phyloP scores from a whole-genome alignment of 2,797 vertebrate species.

The Megaceryle alcyon region DNA sequence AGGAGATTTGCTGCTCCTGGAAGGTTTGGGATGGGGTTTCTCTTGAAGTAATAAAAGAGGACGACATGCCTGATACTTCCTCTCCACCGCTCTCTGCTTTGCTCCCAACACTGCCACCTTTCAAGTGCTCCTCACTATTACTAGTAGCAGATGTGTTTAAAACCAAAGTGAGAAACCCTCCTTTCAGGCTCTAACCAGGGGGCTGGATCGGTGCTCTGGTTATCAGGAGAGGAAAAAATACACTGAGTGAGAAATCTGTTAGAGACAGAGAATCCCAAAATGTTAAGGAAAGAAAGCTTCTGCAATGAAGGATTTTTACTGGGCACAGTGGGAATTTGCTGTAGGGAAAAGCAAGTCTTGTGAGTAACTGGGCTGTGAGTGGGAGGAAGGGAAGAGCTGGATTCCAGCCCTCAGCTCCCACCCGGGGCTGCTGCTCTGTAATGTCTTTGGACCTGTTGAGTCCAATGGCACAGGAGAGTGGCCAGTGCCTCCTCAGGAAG shows the following conservation, averaged over 20 bases:
- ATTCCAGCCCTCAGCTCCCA: neutral
- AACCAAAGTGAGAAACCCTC: neutral
- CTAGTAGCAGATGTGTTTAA: neutral
- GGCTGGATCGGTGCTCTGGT: neutral
- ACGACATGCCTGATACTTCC: neutral
- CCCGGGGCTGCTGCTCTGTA: neutral
- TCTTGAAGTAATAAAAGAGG: neutral
- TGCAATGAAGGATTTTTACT: neutral
- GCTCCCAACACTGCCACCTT: neutral
- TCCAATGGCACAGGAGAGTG: neutral
- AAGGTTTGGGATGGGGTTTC: neutral
- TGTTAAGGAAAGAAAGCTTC: neutral
- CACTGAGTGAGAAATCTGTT: neutral
- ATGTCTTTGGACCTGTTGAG: neutral
- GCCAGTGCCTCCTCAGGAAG: neutral
- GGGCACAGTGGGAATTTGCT: constrained; percentile 10
- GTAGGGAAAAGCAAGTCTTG: constrained; percentile 4
- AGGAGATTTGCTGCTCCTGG: neutral
- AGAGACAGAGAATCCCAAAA: neutral
- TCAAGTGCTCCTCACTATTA: neutral
- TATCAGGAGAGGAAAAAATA: neutral
- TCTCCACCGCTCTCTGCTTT: neutral
- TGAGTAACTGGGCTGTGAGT: neutral
- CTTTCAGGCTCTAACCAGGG: neutral
- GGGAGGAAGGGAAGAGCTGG: neutral